These are phyloP conservation scores for Cheilosia pagana DNA, from an alignment of 2,888 invertebrate species.

Conservation along the genomic window DNA sequence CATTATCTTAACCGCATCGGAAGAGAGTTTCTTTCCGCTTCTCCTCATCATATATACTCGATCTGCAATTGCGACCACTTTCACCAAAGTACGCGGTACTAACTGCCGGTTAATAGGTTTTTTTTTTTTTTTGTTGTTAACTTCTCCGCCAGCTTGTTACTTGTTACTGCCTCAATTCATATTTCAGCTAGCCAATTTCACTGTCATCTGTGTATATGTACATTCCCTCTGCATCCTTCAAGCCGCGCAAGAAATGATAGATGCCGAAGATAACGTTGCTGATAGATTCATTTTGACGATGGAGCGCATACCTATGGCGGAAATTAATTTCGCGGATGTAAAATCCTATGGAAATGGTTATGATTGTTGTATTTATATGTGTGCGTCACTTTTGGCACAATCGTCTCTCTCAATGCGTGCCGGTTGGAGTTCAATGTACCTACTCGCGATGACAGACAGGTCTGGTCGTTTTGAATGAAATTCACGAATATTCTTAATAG, in stretches of 20 bases:
- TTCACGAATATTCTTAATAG: conserved; percentile 20
- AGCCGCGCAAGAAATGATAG: conserved; percentile 7
- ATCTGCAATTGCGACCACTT: conserved; percentile 52
- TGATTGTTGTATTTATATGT: conserved; percentile 8
- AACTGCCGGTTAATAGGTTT: conserved; percentile 51
- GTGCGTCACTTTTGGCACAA: conserved; percentile 2
- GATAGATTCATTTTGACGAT: conserved; percentile 29
- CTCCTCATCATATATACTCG: neutral
- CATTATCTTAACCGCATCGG: conserved; percentile 51
- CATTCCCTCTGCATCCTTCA: neutral
- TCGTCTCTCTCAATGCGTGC: too few species aligned
- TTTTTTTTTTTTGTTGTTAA: neutral
- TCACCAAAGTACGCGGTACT: conserved; percentile 49
- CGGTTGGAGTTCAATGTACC: conserved; percentile 13
- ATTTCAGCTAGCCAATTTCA: conserved; percentile 61
- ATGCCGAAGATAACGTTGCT: conserved; percentile 25
- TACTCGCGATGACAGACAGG: conserved; percentile 2
- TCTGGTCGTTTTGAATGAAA: conserved; percentile 1
- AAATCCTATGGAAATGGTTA: conserved; percentile 21
- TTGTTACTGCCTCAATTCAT: conserved; percentile 65
- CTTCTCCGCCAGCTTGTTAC: conserved; percentile 46
- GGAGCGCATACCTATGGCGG: conserved; percentile 49
- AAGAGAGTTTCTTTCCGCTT: conserved; percentile 45
- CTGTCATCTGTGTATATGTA: conserved; percentile 48
- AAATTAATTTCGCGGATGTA: conserved; percentile 67